These are phyloP conservation scores for Pterophyllum scalare DNA, from an alignment of 2,113 vertebrate genomes.

Conservation along the genomic window DNA sequence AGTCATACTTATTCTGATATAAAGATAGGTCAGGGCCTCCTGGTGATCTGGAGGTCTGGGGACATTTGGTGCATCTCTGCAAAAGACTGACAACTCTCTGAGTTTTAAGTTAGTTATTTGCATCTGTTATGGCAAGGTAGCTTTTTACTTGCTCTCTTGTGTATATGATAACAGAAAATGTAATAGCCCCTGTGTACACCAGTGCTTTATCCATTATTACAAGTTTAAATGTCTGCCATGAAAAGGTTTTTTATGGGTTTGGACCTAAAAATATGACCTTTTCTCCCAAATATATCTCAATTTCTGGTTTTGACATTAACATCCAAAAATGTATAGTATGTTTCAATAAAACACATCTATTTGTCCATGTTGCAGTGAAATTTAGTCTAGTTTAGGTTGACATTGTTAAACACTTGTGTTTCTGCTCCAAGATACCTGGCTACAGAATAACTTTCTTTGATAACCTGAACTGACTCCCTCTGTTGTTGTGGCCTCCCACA, in stretches of 20 bases:
- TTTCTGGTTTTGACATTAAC: not conserved
- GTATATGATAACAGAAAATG: not conserved
- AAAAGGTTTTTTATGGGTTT: not conserved
- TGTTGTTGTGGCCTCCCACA: constrained; percentile 28
- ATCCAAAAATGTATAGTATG: not conserved
- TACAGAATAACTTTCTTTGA: not conserved
- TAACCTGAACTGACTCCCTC: constrained; percentile 9
- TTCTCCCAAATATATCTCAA: not conserved
- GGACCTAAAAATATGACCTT: not conserved
- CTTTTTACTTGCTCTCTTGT: not conserved
- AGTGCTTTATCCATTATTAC: too few relatives aligned
- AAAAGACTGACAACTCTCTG: not conserved
- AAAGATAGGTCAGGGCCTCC: not conserved
- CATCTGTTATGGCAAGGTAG: not conserved
- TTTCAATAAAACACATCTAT: not conserved
- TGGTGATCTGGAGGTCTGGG: not conserved
- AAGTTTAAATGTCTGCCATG: not conserved
- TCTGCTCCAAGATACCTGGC: not conserved
- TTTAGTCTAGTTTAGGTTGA: not conserved
- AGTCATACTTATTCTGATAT: not conserved
- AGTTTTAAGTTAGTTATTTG: not conserved
- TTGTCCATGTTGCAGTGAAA: not conserved
- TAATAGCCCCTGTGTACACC: not conserved
- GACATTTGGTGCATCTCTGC: not conserved
- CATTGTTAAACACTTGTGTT: not conserved